Percentiles rank a stretch among this genome's conserved stretches.
Evolutionary conservation across 2,113 vertebrate genomes (phyloP).

Genomic region (Platichthys flesus): DNA sequence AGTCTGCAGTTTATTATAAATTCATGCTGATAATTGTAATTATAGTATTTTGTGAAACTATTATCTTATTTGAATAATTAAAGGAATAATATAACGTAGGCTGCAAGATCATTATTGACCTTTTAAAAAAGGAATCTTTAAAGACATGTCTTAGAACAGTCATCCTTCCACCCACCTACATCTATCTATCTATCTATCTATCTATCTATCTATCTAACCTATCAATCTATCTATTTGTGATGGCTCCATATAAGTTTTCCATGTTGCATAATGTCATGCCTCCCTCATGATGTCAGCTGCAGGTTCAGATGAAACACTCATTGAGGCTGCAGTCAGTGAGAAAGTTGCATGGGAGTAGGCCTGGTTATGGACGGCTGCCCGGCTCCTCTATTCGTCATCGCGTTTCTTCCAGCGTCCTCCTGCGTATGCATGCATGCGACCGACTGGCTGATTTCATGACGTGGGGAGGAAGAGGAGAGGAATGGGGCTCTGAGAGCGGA

Average conservation of each 20-base stretch:
- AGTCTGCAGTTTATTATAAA: too few relatives aligned
- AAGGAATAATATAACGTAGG: too few relatives aligned
- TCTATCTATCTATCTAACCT: not conserved
- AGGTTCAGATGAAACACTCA: not conserved
- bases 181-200: not conserved
- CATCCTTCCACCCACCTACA: too few relatives aligned
- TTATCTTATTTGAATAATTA: too few relatives aligned
- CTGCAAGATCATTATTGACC: too few relatives aligned
- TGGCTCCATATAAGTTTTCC: not conserved
- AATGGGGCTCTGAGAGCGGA: conserved; percentile 71
- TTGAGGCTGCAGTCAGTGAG: conserved; percentile 5
- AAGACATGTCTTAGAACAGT: too few relatives aligned
- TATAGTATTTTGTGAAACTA: too few relatives aligned
- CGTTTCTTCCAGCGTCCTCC: conserved; percentile 70
- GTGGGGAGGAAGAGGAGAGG: conserved; percentile 61
- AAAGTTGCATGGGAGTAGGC: conserved; percentile 17
- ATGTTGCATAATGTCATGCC: not conserved
- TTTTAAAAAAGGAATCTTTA: too few relatives aligned
- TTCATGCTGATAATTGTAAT: too few relatives aligned
- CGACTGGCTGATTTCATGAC: conserved; percentile 78
- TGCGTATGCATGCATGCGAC: conserved; percentile 73
- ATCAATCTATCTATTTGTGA: not conserved
- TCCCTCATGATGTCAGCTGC: conserved; percentile 8
- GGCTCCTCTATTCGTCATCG: conserved; percentile 78
- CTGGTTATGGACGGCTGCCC: conserved; percentile 58